phyloP scores from a whole-genome alignment of 2,888 invertebrate genomes.

The Drosophila demipolita region DNA sequence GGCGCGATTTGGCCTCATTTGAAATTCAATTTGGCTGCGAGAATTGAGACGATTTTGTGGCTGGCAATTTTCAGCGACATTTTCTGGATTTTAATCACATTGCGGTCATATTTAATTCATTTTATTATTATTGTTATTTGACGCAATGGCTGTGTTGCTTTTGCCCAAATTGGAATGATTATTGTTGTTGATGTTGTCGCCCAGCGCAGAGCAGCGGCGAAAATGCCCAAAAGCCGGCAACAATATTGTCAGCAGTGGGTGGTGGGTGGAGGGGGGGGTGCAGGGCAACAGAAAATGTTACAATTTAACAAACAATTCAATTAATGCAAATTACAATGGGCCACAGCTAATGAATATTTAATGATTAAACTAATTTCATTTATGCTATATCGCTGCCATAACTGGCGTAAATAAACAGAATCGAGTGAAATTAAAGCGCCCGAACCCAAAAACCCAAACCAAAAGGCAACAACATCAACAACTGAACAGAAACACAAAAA shows the following conservation, averaged over 20 bases:
- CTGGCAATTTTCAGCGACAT: slow-evolving; percentile 58
- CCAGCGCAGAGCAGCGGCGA: background rate
- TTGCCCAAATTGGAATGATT: slow-evolving; percentile 46
- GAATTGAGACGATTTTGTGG: slow-evolving; percentile 53
- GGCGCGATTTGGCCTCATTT: slow-evolving; percentile 60
- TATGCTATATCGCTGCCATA: slow-evolving; percentile 58
- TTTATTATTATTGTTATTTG: slow-evolving; percentile 77
- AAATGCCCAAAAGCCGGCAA: slow-evolving; percentile 9
- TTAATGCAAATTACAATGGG: slow-evolving; percentile 79
- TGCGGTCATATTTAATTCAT: slow-evolving; percentile 80
- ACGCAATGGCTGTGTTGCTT: slow-evolving; percentile 19
- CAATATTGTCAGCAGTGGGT: slow-evolving; percentile 44
- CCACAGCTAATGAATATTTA: slow-evolving; percentile 77
- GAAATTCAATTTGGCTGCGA: slow-evolving; percentile 67
- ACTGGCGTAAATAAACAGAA: slow-evolving; percentile 26
- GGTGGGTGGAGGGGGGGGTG: background rate
- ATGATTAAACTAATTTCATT: slow-evolving; percentile 80
- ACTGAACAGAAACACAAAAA: background rate
- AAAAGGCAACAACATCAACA: slow-evolving; percentile 2
- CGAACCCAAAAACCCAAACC: slow-evolving; percentile 6
- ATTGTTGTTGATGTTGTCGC: slow-evolving; percentile 46
- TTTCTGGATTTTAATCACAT: slow-evolving; percentile 75
- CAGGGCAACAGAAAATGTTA: slow-evolving; percentile 50
- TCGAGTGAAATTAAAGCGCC: slow-evolving; percentile 8
- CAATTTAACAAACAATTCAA: slow-evolving; percentile 82